These are phyloP conservation scores for Stomorhina lunata DNA, from an alignment of 2,888 invertebrate species.

Conservation along the genomic window DNA sequence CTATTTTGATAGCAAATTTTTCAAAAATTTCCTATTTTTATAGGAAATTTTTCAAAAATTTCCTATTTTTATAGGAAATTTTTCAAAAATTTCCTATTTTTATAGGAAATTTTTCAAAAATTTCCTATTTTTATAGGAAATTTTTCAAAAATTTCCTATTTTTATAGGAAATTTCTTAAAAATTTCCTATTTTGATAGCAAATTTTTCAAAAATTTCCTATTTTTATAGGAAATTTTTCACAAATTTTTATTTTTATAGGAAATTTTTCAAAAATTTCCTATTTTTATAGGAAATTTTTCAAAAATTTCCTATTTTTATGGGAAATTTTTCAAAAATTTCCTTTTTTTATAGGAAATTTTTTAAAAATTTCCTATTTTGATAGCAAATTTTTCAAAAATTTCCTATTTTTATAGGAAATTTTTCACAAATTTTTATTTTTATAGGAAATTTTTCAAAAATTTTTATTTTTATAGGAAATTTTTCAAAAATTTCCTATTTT, in stretches of 20 bases:
- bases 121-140: constrained; percentile 19
- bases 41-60: constrained; percentile 19
- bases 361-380: constrained; percentile 40
- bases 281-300: not conserved
- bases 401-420: too few species aligned
- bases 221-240: too few species aligned
- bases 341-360: not conserved
- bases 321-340: constrained; percentile 22
- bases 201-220: constrained; percentile 31
- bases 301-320: constrained; percentile 45
- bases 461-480: constrained; percentile 1
- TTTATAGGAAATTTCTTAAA: constrained; percentile 9
- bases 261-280: constrained; percentile 29
- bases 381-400: constrained; percentile 17
- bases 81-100: constrained; percentile 39
- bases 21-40: constrained; percentile 43
- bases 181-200: constrained; percentile 18
- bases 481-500: constrained; percentile 39
- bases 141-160: constrained; percentile 33
- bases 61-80: not conserved
- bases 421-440: too few species aligned
- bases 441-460: constrained; percentile 11
- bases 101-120: constrained; percentile 13
- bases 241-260: too few species aligned
- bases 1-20: not conserved